phyloP scores from a whole-genome alignment of 2,113 vertebrate genomes.

The Struthidea cinerea region DNA sequence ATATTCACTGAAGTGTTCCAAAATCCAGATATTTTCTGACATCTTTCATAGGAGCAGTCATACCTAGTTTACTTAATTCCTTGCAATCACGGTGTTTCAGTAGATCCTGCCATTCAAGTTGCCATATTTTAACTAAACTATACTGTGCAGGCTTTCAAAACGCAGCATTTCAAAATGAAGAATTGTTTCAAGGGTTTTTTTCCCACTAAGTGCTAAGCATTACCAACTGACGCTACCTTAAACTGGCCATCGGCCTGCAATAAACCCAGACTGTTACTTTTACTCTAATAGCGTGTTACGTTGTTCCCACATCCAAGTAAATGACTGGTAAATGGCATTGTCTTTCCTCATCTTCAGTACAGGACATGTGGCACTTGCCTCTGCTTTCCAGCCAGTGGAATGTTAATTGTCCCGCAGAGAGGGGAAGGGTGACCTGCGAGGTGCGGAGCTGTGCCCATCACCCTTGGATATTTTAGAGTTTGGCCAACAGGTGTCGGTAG shows the following conservation, averaged over 20 bases:
- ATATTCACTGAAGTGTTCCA: not conserved
- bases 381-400: not conserved
- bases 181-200: not conserved
- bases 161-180: not conserved
- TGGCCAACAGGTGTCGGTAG: accelerated
- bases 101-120: not conserved
- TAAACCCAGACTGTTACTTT: not conserved
- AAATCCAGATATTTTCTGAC: not conserved
- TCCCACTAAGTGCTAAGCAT: not conserved
- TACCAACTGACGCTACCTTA: not conserved
- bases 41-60: not conserved
- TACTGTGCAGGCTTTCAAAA: not conserved
- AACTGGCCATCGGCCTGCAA: not conserved
- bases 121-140: not conserved
- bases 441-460: not conserved
- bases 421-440: not conserved
- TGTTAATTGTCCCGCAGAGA: not conserved
- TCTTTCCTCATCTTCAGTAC: not conserved
- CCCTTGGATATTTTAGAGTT: not conserved
- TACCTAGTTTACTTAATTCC: not conserved
- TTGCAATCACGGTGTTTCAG: accelerated
- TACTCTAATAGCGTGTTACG: not conserved
- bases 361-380: not conserved
- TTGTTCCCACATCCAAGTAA: not conserved
- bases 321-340: not conserved